phyloP scores from a whole-genome alignment of 2,113 vertebrate species.

The Leuciscus idus region DNA sequence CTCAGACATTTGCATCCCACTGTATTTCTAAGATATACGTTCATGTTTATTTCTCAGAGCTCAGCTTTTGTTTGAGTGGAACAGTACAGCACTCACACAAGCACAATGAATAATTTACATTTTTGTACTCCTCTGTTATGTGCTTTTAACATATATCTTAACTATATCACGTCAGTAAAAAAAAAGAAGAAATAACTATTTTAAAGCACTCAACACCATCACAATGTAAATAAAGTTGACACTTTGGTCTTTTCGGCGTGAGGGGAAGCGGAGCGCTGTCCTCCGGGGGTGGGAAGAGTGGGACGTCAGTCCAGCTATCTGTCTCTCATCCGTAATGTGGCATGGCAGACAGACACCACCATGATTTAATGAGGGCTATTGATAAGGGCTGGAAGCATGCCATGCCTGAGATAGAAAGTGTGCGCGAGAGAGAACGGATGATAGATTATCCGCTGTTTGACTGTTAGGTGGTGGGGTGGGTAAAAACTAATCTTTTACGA shows the following conservation, averaged over 20 bases:
- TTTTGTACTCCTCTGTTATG: not conserved
- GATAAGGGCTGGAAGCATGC: conserved; percentile 32
- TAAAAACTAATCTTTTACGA: conserved; percentile 3
- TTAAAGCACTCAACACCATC: conserved; percentile 1
- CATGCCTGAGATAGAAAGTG: conserved; percentile 7
- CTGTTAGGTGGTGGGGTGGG: not conserved
- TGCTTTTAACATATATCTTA: not conserved
- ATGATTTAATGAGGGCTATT: conserved; percentile 43
- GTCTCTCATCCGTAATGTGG: conserved; percentile 37
- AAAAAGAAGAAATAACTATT: not conserved
- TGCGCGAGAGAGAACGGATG: conserved; percentile 2
- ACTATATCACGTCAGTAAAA: not conserved
- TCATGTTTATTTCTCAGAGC: not conserved
- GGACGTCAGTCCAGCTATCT: conserved; percentile 27
- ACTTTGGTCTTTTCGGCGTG: conserved; percentile 18
- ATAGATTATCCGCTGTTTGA: conserved; percentile 18
- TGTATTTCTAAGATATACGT: not conserved
- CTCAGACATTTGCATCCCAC: not conserved
- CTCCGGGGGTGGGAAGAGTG: conserved; percentile 2
- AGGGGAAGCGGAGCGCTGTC: not conserved
- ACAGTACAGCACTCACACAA: not conserved
- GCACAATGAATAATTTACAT: not conserved
- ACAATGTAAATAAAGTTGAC: conserved; percentile 39
- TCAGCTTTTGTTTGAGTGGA: not conserved
- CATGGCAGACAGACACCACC: conserved; percentile 35